Percentiles rank a stretch among this genome's conserved stretches.
phyloP scores from a whole-genome alignment of 1,140 invertebrate species.

The Diabrotica undecimpunctata region DNA sequence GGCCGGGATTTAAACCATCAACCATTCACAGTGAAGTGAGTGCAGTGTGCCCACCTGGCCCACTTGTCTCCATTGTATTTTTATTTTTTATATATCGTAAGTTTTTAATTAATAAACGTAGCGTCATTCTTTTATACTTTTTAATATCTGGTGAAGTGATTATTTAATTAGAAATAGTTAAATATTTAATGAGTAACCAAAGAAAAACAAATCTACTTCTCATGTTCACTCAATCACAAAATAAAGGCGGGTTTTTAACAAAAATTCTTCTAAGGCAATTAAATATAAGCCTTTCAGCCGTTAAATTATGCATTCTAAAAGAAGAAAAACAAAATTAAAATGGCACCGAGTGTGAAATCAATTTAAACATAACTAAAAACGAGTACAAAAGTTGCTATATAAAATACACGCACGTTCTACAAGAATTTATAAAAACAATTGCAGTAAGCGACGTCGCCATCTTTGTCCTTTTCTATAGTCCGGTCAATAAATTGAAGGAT shows the following conservation, averaged over 20 bases:
- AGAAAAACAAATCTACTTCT: neutral
- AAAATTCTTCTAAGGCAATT: slow-evolving; percentile 27
- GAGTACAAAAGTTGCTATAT: slow-evolving; percentile 36
- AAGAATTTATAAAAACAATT: slow-evolving; percentile 39
- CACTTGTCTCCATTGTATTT: no score
- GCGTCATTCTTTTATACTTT: no score
- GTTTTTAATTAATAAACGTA: no score
- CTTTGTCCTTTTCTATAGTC: slow-evolving; percentile 10
- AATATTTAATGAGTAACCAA: neutral
- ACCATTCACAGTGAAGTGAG: no score
- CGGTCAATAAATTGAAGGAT: neutral
- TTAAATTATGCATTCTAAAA: slow-evolving; percentile 41
- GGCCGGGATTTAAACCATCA: no score
- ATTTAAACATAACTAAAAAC: slow-evolving; percentile 42
- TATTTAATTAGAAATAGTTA: neutral
- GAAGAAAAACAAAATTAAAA: slow-evolving; percentile 41
- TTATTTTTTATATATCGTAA: no score
- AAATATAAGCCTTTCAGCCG: slow-evolving; percentile 32
- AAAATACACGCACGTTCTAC: slow-evolving; percentile 40
- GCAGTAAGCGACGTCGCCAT: slow-evolving; percentile 20
- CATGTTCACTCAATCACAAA: neutral
- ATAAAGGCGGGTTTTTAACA: neutral
- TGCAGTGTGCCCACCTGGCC: no score
- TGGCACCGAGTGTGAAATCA: slow-evolving; percentile 41
- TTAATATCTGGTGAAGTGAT: no score